Percentiles rank a stretch among this genome's conserved stretches.
These are phyloP conservation scores for Pitta sordida DNA, from an alignment of 2,113 vertebrate genomes.

Conservation along the genomic window DNA sequence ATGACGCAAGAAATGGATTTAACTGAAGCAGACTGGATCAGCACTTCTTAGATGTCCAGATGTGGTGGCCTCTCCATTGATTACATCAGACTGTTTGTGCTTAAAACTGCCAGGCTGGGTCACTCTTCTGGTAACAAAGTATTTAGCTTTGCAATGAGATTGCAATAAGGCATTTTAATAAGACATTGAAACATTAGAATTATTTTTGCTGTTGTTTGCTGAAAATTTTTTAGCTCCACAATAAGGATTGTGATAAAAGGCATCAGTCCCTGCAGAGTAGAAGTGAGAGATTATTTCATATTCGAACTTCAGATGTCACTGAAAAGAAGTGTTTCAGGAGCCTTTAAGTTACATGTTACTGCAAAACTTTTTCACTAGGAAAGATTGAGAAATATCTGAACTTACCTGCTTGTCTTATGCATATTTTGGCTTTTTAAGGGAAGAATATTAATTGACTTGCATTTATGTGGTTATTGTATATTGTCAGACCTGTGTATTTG, in stretches of 20 bases:
- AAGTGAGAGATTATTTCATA: background rate
- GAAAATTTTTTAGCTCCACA: background rate
- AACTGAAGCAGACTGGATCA: background rate
- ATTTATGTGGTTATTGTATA: background rate
- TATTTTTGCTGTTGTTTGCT: background rate
- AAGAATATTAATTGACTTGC: background rate
- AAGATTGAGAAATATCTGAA: background rate
- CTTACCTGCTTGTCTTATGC: background rate
- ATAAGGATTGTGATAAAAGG: rapidly evolving
- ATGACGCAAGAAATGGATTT: background rate
- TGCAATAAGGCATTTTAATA: background rate
- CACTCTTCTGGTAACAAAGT: background rate
- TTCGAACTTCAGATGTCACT: background rate
- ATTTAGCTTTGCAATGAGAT: background rate
- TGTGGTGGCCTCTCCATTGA: background rate
- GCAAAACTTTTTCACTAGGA: background rate
- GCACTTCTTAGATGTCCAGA: background rate
- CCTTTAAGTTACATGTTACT: background rate
- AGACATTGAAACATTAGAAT: background rate
- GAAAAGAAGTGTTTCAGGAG: background rate
- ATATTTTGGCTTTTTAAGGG: background rate
- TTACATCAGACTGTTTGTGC: background rate
- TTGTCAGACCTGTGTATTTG: background rate
- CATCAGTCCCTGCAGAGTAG: background rate
- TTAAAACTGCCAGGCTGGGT: background rate